A percentile compares a stretch with the other conserved stretches of the same genome.
These are phyloP conservation scores for Ladona fulva DNA, from an alignment of 1,140 invertebrate genomes.

Conservation along the genomic window DNA sequence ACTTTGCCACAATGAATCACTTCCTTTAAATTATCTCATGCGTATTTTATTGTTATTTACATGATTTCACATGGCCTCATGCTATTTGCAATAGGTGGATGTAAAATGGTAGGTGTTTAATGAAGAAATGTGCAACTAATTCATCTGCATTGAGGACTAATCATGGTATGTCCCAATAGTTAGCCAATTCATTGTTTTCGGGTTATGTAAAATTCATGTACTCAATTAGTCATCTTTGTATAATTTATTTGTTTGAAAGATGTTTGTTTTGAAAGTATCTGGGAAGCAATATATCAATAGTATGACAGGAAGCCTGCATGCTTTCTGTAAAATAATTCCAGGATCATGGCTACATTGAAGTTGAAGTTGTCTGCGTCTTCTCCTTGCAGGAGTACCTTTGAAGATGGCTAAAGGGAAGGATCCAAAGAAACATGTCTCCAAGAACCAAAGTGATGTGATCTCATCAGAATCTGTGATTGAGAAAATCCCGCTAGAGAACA, in stretches of 20 bases:
- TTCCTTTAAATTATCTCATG: too few species aligned
- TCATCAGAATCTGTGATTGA: neutral
- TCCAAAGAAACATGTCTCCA: neutral
- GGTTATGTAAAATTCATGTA: too few species aligned
- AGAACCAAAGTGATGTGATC: neutral
- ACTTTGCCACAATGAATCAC: too few species aligned
- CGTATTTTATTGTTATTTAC: neutral
- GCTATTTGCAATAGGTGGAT: neutral
- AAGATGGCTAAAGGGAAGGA: neutral
- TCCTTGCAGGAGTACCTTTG: neutral
- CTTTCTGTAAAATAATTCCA: too few species aligned
- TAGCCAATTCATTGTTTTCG: too few species aligned
- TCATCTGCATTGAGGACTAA: neutral
- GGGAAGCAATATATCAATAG: too few species aligned
- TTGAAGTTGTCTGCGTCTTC: neutral
- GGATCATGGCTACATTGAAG: too few species aligned
- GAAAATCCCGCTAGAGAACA: neutral
- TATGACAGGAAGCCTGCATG: too few species aligned
- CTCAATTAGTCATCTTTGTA: too few species aligned
- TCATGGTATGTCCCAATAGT: neutral
- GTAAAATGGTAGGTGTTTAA: neutral
- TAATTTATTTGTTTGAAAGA: too few species aligned
- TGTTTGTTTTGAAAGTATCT: too few species aligned
- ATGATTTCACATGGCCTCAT: neutral
- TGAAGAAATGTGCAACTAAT: neutral